phyloP scores from a whole-genome alignment of 2,113 vertebrate species.

The Euleptes europaea region DNA sequence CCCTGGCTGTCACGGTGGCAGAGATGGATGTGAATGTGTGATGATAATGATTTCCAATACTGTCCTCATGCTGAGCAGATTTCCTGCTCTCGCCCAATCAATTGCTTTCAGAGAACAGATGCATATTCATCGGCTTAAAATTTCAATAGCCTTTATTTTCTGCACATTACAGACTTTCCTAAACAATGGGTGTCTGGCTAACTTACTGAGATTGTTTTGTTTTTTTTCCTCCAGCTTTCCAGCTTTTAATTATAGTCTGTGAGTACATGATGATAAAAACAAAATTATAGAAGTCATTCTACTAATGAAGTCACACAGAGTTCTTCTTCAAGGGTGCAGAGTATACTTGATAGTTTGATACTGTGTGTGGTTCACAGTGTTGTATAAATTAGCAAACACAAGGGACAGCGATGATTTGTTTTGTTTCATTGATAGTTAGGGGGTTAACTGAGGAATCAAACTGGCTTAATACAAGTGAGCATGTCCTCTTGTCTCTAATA shows the following conservation, averaged over 20 bases:
- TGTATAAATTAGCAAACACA: conserved; percentile 32
- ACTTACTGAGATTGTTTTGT: conserved; percentile 30
- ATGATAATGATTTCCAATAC: neutral
- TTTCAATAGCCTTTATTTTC: conserved; percentile 10
- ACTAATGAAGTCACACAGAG: conserved; percentile 55
- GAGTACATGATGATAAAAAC: conserved; percentile 60
- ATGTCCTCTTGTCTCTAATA: conserved; percentile 39
- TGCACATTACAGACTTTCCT: conserved; percentile 37
- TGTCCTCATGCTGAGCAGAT: neutral
- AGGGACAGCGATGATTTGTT: conserved; percentile 32
- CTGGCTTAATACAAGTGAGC: conserved; percentile 32
- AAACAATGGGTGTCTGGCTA: conserved; percentile 32
- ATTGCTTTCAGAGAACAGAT: fast-evolving
- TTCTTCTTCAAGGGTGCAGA: conserved; percentile 46
- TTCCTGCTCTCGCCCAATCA: neutral
- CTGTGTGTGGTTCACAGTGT: conserved; percentile 28
- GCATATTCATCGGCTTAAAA: neutral
- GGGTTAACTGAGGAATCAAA: conserved; percentile 48
- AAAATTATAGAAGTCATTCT: conserved; percentile 60
- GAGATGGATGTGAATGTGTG: neutral
- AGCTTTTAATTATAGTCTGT: conserved; percentile 64
- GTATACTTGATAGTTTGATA: conserved; percentile 37
- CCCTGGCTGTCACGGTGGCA: neutral
- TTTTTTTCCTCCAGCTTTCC: conserved; percentile 44
- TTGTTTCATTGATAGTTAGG: conserved; percentile 33